These are phyloP conservation scores for Rhagonycha fulva DNA, from an alignment of 2,888 invertebrate species.

Conservation along the genomic window DNA sequence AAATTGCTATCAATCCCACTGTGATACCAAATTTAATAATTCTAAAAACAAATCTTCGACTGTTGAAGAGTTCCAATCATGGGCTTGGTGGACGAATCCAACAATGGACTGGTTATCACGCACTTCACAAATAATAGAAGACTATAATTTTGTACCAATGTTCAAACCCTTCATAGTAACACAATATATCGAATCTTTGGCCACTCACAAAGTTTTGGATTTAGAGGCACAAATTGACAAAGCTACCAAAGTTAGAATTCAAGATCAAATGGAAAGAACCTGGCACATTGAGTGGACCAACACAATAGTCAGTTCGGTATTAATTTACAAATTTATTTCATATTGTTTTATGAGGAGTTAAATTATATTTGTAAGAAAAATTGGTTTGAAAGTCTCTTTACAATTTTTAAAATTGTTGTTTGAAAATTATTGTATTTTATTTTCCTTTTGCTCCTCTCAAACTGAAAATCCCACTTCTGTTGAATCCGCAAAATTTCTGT, in stretches of 20 bases:
- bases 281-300: conserved; percentile 56
- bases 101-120: conserved; percentile 52
- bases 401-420: neutral
- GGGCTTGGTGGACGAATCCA: conserved; percentile 55
- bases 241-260: conserved; percentile 51
- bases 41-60: conserved; percentile 37
- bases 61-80: conserved; percentile 31
- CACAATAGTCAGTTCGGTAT: conserved; percentile 30
- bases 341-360: conserved; percentile 16
- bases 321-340: conserved; percentile 8
- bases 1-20: conserved; percentile 24
- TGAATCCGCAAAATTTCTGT: neutral
- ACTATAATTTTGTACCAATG: conserved; percentile 35
- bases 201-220: conserved; percentile 43
- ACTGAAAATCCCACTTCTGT: neutral
- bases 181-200: conserved; percentile 41
- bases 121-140: conserved; percentile 43
- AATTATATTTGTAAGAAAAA: neutral
- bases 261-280: conserved; percentile 52
- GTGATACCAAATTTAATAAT: conserved; percentile 12
- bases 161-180: conserved; percentile 30
- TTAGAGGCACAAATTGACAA: conserved; percentile 51
- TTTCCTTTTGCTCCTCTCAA: neutral
- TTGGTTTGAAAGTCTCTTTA: neutral
- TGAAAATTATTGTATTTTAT: neutral